A percentile compares a stretch with the other conserved stretches of the same genome.
These are phyloP conservation scores for Oreochromis mossambicus DNA, from an alignment of 2,797 vertebrate species.

Conservation along the genomic window DNA sequence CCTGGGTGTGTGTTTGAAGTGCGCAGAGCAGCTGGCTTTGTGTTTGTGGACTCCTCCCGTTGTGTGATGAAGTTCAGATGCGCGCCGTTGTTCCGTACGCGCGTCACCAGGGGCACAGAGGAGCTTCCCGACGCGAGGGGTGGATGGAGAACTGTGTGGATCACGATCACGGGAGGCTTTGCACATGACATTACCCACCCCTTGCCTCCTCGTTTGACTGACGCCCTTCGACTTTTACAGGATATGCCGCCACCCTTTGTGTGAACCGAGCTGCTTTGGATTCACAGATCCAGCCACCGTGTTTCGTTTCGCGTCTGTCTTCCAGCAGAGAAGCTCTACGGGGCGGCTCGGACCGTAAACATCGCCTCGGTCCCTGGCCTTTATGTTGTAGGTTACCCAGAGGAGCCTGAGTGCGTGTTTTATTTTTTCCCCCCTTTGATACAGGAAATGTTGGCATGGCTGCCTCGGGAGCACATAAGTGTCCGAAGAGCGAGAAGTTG, in stretches of 20 bases:
- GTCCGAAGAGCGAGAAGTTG: slow-evolving; percentile 92
- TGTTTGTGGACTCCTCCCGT: slow-evolving; percentile 65
- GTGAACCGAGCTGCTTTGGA: slow-evolving; percentile 24
- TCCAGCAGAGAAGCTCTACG: slow-evolving; percentile 14
- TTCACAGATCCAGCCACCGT: background rate
- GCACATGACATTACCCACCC: background rate
- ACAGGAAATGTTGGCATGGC: slow-evolving; percentile 75
- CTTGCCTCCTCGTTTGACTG: background rate
- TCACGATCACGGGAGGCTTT: slow-evolving; percentile 39
- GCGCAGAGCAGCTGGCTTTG: slow-evolving; percentile 56
- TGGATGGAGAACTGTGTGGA: slow-evolving; percentile 47
- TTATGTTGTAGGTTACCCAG: slow-evolving; percentile 47
- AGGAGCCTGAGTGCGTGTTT: slow-evolving; percentile 16
- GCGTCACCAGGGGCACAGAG: slow-evolving; percentile 56
- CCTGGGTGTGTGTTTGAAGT: slow-evolving; percentile 29
- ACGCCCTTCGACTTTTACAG: slow-evolving; percentile 3
- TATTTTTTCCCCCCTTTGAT: background rate
- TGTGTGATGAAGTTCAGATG: slow-evolving; percentile 65
- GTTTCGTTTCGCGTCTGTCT: background rate
- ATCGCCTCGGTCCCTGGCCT: slow-evolving; percentile 13
- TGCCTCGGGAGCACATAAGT: slow-evolving; percentile 75
- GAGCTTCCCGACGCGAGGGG: slow-evolving; percentile 49
- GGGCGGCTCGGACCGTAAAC: slow-evolving; percentile 23
- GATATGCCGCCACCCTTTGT: slow-evolving; percentile 5
- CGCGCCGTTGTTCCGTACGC: slow-evolving; percentile 48